Evolutionary conservation across 1,140 invertebrate species (phyloP), one percentile per base, ranked within the genome.

Genomic region (Colletes latitarsis): DNA sequence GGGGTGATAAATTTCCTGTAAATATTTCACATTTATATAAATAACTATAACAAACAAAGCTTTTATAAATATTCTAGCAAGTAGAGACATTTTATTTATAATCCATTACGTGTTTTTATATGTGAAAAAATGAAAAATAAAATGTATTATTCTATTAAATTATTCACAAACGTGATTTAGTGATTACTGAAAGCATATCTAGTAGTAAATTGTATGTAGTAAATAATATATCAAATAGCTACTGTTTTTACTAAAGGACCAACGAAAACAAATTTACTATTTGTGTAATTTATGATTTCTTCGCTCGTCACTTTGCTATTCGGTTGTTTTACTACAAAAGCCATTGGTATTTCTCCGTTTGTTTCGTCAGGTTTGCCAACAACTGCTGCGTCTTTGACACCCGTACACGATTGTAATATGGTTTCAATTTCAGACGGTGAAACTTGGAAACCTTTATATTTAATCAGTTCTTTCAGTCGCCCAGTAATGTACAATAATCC

Each of bases 341-440:
- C 97, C 58, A 94, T 93, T 0, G 96, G 95, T 17, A 95, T 88
- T 82, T 97, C 95, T 14, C 95, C 95, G 82, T 91, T 91, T 21
- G 93, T 88, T 30, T 93, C 87, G 78, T 96, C 93, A 0, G 95
- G 94, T 53, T 96, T 92, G 0, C 96, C 96, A 46, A 96, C 93
- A 0, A 97, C 96, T 0, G 95, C 96, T 5, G 93, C 95, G 78
- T 97, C 96, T 52, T 92, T 88, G 2, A 98, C 94, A 0, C 90
- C 94, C 0, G 95, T 94, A 91, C 97, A 96, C 39, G 92, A 90
- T 4, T 95, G 85, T 9, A 97, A 92, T 10, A 97, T 87, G 55
- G 93, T 93, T 90, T 98, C 97, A 12, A 98, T 94, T 83, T 90
- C 87, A 5, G 70, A 60, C 3, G 90, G 89, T 0, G 89, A 81